These are phyloP conservation scores for Eumerus sabulonum DNA, from an alignment of 2,888 invertebrate species.

Conservation along the genomic window DNA sequence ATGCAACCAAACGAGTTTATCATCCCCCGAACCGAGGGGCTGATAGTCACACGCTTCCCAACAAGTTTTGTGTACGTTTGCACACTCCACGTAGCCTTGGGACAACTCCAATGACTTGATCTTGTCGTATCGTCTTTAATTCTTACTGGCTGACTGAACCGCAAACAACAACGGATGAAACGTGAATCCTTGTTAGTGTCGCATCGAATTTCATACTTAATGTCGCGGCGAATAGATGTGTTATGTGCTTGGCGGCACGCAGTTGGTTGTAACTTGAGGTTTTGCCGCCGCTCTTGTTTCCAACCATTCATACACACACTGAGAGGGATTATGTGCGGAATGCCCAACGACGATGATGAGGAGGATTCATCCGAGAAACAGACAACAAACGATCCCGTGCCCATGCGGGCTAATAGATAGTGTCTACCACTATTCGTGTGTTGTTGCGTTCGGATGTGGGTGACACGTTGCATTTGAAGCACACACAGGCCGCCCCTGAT, in stretches of 20 bases:
- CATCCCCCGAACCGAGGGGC: constrained; percentile 4
- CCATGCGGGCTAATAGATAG: too few species aligned
- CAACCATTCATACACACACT: too few species aligned
- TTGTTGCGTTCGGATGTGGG: too few species aligned
- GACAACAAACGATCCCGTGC: too few species aligned
- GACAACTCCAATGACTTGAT: constrained; percentile 8
- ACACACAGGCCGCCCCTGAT: too few species aligned
- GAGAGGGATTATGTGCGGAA: too few species aligned
- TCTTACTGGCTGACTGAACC: neutral
- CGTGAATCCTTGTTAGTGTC: constrained; percentile 47
- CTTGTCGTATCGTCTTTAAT: neutral
- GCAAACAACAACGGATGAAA: constrained; percentile 10
- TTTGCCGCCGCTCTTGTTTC: too few species aligned
- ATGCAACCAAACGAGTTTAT: constrained; percentile 11
- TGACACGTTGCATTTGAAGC: too few species aligned
- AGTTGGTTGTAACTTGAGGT: constrained; percentile 38
- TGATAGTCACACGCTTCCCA: constrained; percentile 15
- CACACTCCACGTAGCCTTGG: constrained; percentile 1
- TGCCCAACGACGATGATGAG: too few species aligned
- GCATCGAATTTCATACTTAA: constrained; percentile 50
- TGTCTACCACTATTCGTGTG: too few species aligned
- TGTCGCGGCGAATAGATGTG: constrained; percentile 5
- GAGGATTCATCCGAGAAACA: too few species aligned
- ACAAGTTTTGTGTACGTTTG: too few species aligned
- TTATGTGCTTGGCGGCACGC: constrained; percentile 33